These are phyloP conservation scores for Puffinus mauretanicus DNA, from an alignment of 2,113 vertebrate species.

Conservation along the genomic window DNA sequence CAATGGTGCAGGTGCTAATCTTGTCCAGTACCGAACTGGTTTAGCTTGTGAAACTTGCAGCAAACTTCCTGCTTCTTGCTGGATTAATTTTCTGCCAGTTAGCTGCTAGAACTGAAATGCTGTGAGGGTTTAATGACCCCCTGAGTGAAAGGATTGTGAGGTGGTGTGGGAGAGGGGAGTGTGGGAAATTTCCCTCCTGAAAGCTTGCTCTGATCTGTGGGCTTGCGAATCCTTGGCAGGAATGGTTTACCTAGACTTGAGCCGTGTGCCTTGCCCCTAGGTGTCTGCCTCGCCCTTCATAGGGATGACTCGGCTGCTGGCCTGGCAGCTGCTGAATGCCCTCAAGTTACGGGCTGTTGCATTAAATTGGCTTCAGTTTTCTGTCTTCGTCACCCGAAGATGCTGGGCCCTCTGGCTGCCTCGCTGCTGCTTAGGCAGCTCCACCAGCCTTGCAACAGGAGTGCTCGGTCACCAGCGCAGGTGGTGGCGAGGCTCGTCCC, in stretches of 20 bases:
- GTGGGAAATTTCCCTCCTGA: neutral
- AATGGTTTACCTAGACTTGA: neutral
- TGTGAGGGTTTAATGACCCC: neutral
- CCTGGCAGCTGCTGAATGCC: neutral
- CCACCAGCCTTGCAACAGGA: neutral
- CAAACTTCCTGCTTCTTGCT: neutral
- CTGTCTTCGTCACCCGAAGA: accelerated
- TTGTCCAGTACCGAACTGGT: neutral
- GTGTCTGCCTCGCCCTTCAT: neutral
- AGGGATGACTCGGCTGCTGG: neutral
- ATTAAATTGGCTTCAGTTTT: neutral
- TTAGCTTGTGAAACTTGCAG: neutral
- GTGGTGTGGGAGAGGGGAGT: neutral
- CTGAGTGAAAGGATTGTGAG: neutral
- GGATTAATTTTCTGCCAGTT: neutral
- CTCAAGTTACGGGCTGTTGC: neutral
- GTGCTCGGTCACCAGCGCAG: neutral
- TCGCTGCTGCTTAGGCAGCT: neutral
- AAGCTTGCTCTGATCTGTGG: neutral
- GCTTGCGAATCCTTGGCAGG: neutral
- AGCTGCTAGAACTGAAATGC: neutral
- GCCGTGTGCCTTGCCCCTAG: accelerated
- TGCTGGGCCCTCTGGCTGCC: accelerated
- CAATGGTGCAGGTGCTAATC: neutral
- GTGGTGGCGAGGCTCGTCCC: neutral